phyloP scores from a whole-genome alignment of 2,888 invertebrate genomes.

The Sesia bembeciformis region DNA sequence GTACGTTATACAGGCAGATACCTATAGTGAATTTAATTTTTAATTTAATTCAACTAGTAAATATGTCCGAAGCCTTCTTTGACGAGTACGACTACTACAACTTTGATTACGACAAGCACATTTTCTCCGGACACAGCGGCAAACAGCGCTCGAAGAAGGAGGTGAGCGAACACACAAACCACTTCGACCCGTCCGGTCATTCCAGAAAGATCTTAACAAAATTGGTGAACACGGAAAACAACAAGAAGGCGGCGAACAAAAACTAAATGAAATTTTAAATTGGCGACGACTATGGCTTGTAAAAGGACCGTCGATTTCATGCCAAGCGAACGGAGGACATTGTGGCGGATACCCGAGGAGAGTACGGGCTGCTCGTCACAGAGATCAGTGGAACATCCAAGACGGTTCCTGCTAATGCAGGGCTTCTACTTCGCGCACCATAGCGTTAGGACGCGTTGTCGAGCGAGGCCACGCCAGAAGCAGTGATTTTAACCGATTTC shows the following conservation, averaged over 20 bases:
- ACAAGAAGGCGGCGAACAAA: constrained; percentile 76
- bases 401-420: constrained; percentile 51
- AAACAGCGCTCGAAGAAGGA: constrained; percentile 94
- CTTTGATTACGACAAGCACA: constrained; percentile 93
- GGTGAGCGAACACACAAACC: constrained; percentile 90
- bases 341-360: constrained; percentile 61
- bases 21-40: no score
- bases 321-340: constrained; percentile 58
- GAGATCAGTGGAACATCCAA: constrained; percentile 67
- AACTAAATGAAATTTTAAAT: constrained; percentile 29
- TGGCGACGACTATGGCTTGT: constrained; percentile 49
- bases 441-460: constrained; percentile 23
- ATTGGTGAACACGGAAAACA: constrained; percentile 87
- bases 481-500: neutral
- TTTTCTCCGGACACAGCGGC: constrained; percentile 90
- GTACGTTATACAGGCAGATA: constrained; percentile 31
- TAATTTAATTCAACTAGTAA: constrained; percentile 32
- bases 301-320: constrained; percentile 48
- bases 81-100: constrained; percentile 97
- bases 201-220: constrained; percentile 93
- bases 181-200: constrained; percentile 93
- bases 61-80: constrained; percentile 88
- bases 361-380: constrained; percentile 37
- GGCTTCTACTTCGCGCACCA: constrained; percentile 47
- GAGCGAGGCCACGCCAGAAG: constrained; percentile 18